Evolutionary conservation across 1,140 invertebrate genomes (phyloP), one percentile per base, ranked within the genome.

Genomic region (Drosophila jambulina): DNA sequence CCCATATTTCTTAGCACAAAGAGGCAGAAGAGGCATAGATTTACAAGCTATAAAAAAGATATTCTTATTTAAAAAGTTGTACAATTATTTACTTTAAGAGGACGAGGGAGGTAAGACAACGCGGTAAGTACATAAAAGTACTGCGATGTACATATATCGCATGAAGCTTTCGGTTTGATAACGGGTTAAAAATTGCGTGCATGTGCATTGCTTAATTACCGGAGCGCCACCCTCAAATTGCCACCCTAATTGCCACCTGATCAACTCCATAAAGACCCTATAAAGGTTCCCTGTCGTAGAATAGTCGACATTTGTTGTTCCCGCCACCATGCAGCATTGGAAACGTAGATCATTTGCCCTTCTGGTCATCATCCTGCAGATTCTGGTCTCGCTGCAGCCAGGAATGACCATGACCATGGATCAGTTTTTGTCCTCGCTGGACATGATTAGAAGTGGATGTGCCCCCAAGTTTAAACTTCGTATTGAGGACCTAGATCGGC

Each of bases 401-500:
- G 59, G 67, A 34, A 19, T 58, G 25, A 54, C 74, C 15, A 84
- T 92, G 15, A 86, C 64, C 7, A 91, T 92, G 91, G 74, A 92
- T 54, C 91, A 92, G 61, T 92, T 92, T 53, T 21, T 87, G 10
- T 49, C 85, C 56, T 91, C 87, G 15, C 63, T 92, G 48, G 91
- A 92, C 45, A 92, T 91, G 91, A 87, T 92, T 71, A 76, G 91
- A 15, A 87, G 71, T 53, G 87, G 86, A 13, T 92, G 91, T 54
- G 32, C 69, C 9, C 71, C 69, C 13, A 92, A 92, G 43, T 84
- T 87, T 64, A 92, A 92, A 58, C 64, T 92, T 2, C 27, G 75
- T 0, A 10, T 59, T 1, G 91, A 90, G 23, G 53, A 49, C 19
- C 51, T 92, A 25, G 75, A 92, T 60, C 67, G 81, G 19, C 57